phyloP scores from a whole-genome alignment of 2,113 vertebrate species.

The Passer montanus region DNA sequence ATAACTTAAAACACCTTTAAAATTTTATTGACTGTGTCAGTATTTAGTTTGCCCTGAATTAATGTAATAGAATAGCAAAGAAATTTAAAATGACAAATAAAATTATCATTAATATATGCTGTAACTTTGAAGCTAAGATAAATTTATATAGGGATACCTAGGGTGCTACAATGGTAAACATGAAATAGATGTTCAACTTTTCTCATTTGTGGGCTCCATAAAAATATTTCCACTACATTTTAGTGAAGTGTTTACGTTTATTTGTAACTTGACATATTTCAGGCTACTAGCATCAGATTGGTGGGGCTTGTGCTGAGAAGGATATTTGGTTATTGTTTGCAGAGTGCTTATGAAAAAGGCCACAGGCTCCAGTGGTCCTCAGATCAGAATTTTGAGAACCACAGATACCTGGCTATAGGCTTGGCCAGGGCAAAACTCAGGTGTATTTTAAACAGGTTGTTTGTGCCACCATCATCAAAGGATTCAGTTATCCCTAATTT shows the following conservation, averaged over 20 bases:
- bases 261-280: neutral
- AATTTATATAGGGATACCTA: neutral
- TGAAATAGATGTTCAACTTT: neutral
- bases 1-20: neutral
- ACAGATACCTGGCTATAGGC: fast-evolving
- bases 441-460: neutral
- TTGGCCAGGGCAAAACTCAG: neutral
- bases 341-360: neutral
- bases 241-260: neutral
- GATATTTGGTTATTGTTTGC: neutral
- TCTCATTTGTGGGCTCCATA: neutral
- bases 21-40: neutral
- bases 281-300: neutral
- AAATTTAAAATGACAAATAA: neutral
- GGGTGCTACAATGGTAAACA: neutral
- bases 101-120: neutral
- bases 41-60: neutral
- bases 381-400: neutral
- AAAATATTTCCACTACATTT: neutral
- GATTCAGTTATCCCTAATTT: neutral
- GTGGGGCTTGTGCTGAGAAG: neutral
- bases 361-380: neutral
- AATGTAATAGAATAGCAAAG: neutral
- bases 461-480: neutral
- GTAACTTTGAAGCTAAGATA: neutral